Evolutionary conservation across 2,797 vertebrate genomes (phyloP), one percentile per base, ranked within the genome.

Genomic region (Microchirus variegatus): DNA sequence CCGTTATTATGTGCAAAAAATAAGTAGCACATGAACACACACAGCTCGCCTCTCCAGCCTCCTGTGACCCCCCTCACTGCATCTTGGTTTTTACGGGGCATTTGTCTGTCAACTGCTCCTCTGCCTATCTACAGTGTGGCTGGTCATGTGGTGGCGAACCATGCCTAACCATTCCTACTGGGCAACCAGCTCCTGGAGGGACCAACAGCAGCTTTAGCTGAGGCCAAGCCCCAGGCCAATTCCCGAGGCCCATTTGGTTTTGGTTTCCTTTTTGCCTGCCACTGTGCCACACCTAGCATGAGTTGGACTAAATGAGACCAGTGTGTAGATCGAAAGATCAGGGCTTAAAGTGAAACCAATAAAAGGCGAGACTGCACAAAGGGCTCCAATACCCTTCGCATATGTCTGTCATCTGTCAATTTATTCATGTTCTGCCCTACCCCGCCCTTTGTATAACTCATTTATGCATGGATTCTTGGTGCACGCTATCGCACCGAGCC

Each of bases 211-310:
- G 73, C 85, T 87, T 77, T 77, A 73, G 85, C 80, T 78, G 11
- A 82, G 76, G 82, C n/a, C n/a, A n/a, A n/a, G n/a, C n/a, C n/a
- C n/a, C n/a, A n/a, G 86, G 88, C 88, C 83, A 86, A 84, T 52
- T 52, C 73, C 73, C 5, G 66, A 70, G 81, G 60, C 73, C 87
- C 89, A 88, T 90, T 92, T 89, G 89, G 87, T 91, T 91, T 90
- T 89, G 84, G 89, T 91, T 93, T 92, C 88, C 89, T 83, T 85
- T 80, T 80, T 44, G 64, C 77, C 78, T 88, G 89, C 90, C 89
- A 84, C 87, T 59, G 83, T 86, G 86, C 90, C 91, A 92, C 91
- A 93, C 91, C 92, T 92, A 91, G 82, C 69, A 85, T 67, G 87
- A 88, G 85, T 73, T 67, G 85, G 80, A 85, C 84, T 92, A 89